Conservation (phyloP, 2,113 vertebrate genomes). For the Rhinogobius similis region DNA sequence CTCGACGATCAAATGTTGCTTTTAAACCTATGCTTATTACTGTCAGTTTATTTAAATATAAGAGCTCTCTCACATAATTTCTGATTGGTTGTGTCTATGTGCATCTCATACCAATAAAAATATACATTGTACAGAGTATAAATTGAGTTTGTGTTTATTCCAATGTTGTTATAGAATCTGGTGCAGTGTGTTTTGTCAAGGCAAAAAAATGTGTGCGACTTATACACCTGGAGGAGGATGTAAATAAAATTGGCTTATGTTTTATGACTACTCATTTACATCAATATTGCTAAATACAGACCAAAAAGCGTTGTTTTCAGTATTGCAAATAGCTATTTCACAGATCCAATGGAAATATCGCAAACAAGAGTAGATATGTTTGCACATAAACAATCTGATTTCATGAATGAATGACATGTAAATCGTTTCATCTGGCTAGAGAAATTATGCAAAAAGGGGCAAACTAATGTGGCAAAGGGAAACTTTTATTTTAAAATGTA, state of each 20-base stretch:
- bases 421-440: too few species aligned
- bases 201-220: too few species aligned
- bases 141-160: neutral
- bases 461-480: too few species aligned
- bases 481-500: too few species aligned
- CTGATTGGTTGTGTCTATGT: slow-evolving; percentile 42
- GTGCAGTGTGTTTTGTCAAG: neutral
- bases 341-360: too few species aligned
- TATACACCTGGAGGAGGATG: neutral
- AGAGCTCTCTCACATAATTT: slow-evolving; percentile 32
- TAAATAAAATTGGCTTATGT: neutral
- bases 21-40: slow-evolving; percentile 14
- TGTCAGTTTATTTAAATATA: slow-evolving; percentile 67
- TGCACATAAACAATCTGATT: too few species aligned
- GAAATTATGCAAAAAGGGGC: too few species aligned
- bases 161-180: neutral
- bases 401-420: too few species aligned
- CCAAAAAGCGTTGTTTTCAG: neutral
- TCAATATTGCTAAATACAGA: neutral
- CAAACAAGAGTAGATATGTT: too few species aligned
- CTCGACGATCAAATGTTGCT: neutral
- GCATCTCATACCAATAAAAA: slow-evolving; percentile 65
- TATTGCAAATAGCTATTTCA: too few species aligned
- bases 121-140: slow-evolving; percentile 46
- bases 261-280: neutral